Evolutionary conservation across 2,888 invertebrate genomes (phyloP).

Genomic region (Epsilonema sp.): DNA sequence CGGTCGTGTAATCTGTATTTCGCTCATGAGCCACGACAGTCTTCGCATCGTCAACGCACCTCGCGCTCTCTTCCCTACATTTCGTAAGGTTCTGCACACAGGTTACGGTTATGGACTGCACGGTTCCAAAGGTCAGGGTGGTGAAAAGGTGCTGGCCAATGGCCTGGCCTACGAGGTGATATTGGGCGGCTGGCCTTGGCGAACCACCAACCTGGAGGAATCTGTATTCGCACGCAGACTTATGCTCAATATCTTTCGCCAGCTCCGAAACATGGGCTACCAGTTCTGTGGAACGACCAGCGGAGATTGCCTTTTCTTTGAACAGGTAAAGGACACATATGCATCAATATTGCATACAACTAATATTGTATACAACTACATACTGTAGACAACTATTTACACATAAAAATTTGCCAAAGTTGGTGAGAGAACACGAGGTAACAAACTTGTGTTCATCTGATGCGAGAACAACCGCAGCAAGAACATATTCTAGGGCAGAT

Average conservation of each 20-base stretch:
- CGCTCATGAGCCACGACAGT: neutral
- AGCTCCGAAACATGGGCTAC: neutral
- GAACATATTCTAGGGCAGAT: too few species aligned
- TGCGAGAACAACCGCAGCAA: too few species aligned
- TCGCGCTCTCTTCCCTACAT: neutral
- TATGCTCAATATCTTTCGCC: neutral
- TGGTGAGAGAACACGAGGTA: too few species aligned
- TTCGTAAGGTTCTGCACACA: neutral
- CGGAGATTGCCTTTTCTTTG: neutral
- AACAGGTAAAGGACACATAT: neutral
- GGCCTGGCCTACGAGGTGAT: neutral
- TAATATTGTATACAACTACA: too few species aligned
- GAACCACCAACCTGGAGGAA: neutral
- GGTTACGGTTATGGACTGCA: neutral
- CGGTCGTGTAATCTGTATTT: too few species aligned
- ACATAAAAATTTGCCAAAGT: too few species aligned
- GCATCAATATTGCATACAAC: too few species aligned
- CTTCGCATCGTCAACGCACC: neutral
- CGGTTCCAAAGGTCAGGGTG: neutral
- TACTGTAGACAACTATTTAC: too few species aligned
- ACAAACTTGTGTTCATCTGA: too few species aligned
- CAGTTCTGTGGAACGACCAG: neutral
- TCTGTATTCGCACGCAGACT: neutral
- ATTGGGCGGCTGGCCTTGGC: neutral
- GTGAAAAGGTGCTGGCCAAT: neutral